A percentile compares a stretch with the other conserved stretches of the same genome.
phyloP scores from a whole-genome alignment of 2,113 vertebrate species.

The Chlamydotis undulata region DNA sequence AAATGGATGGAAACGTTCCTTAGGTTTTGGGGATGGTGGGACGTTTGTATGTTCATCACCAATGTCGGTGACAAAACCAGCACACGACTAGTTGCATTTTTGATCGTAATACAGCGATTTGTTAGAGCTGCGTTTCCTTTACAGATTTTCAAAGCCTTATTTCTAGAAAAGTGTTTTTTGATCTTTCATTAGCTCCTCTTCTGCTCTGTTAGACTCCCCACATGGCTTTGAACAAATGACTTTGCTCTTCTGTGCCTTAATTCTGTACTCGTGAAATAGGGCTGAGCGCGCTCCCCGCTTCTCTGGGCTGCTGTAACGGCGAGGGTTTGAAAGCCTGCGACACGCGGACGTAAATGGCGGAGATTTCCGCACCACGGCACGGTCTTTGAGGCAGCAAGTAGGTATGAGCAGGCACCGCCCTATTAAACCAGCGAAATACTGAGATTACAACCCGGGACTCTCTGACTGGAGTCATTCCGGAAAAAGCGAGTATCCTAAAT shows the following conservation, averaged over 20 bases:
- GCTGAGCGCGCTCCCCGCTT: neutral
- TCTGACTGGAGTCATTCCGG: neutral
- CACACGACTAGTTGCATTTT: neutral
- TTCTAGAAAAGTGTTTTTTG: constrained; percentile 15
- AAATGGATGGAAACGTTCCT: fast-evolving
- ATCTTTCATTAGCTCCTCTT: neutral
- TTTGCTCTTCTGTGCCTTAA: constrained; percentile 22
- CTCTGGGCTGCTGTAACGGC: neutral
- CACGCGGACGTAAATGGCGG: neutral
- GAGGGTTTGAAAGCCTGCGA: neutral
- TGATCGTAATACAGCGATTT: neutral
- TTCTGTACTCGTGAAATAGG: neutral
- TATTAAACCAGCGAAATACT: neutral
- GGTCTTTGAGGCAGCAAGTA: neutral
- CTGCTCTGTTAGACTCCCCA: neutral
- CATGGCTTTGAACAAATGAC: constrained; percentile 11
- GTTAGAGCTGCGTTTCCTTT: neutral
- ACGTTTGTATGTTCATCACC: neutral
- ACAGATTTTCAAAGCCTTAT: constrained; percentile 31
- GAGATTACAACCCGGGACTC: neutral
- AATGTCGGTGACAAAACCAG: neutral
- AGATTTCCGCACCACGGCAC: neutral
- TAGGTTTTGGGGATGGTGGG: neutral
- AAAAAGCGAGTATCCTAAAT: neutral
- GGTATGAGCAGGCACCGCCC: neutral